Evolutionary conservation across 2,113 vertebrate genomes (phyloP).

Genomic region (Corydoras maculifer): DNA sequence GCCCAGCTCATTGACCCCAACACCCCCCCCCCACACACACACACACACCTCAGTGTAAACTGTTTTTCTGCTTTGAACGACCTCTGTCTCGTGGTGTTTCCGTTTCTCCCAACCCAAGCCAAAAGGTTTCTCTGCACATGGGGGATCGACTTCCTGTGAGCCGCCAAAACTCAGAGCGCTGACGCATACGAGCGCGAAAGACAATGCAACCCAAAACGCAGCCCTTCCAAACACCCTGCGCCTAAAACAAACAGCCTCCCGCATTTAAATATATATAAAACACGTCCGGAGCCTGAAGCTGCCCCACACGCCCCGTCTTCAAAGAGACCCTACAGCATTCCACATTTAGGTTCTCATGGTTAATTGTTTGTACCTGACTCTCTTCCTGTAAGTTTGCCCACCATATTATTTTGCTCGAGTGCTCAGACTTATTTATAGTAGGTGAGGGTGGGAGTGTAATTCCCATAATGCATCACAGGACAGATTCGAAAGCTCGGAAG

Average conservation of each 20-base stretch:
- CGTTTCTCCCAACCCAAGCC: constrained; percentile 65
- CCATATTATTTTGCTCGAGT: too few species aligned
- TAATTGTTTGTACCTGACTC: too few species aligned
- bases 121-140: constrained; percentile 74
- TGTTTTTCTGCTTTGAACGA: constrained; percentile 58
- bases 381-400: too few species aligned
- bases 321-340: neutral
- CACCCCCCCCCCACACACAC: neutral
- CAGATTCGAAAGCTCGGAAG: too few species aligned
- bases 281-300: neutral
- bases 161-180: constrained; percentile 56
- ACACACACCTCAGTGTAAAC: constrained; percentile 39
- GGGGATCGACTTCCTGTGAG: constrained; percentile 67
- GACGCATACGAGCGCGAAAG: constrained; percentile 60
- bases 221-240: constrained; percentile 55
- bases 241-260: constrained; percentile 13
- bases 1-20: constrained; percentile 34
- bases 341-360: too few species aligned
- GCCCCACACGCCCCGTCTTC: constrained; percentile 24
- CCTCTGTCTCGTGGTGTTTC: constrained; percentile 59
- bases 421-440: too few species aligned
- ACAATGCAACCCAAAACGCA: constrained; percentile 69
- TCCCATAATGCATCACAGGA: too few species aligned
- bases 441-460: too few species aligned
- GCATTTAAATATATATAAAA: constrained; percentile 32